phyloP scores from a whole-genome alignment of 2,797 vertebrate genomes.

The Syndactyla subalaris region DNA sequence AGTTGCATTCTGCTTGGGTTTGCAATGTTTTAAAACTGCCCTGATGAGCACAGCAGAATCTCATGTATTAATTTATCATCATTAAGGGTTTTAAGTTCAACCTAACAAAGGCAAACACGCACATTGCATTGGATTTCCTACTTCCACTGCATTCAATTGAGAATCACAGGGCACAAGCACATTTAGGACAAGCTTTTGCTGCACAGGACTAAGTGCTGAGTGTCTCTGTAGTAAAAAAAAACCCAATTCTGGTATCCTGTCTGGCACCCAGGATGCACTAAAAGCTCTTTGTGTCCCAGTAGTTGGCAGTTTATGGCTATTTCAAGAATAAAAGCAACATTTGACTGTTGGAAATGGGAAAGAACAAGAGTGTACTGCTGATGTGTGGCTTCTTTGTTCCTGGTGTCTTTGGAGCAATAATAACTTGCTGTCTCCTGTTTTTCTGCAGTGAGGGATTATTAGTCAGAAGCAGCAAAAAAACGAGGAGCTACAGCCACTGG shows the following conservation, averaged over 20 bases:
- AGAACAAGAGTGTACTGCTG: neutral
- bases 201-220: neutral
- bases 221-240: neutral
- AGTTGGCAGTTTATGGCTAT: neutral
- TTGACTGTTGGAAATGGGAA: neutral
- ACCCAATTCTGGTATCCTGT: neutral
- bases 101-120: neutral
- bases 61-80: neutral
- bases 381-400: neutral
- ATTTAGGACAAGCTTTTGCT: neutral
- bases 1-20: neutral
- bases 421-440: neutral
- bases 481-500: neutral
- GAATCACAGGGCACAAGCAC: neutral
- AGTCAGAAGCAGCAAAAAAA: neutral
- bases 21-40: neutral
- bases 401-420: neutral
- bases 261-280: neutral
- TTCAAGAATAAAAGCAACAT: neutral
- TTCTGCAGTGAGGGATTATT: neutral
- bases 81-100: neutral
- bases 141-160: neutral
- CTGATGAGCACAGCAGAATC: constrained; percentile 16
- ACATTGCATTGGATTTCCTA: neutral
- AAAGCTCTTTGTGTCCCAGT: neutral